These are phyloP conservation scores for Oreochromis niloticus DNA, from an alignment of 2,113 vertebrate species.

Conservation along the genomic window DNA sequence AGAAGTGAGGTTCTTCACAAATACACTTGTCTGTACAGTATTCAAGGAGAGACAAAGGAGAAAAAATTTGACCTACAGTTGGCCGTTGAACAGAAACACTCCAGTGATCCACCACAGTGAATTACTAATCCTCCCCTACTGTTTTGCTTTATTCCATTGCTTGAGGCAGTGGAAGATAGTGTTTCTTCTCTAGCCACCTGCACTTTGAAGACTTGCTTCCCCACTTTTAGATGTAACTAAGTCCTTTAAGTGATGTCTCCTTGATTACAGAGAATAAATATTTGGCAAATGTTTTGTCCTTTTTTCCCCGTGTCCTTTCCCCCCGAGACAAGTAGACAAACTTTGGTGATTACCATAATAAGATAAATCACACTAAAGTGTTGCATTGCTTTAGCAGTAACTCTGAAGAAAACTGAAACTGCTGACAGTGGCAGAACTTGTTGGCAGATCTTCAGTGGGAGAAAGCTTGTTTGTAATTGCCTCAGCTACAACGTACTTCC, in stretches of 20 bases:
- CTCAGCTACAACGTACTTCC: constrained; percentile 10
- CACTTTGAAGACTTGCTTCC: constrained; percentile 41
- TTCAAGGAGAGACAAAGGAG: neutral
- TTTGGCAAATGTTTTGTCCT: constrained; percentile 28
- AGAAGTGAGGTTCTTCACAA: neutral
- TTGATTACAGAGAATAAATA: constrained; percentile 50
- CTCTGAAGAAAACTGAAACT: constrained; percentile 51
- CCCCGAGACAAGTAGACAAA: constrained; percentile 27
- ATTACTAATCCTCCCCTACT: constrained; percentile 25
- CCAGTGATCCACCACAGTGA: neutral
- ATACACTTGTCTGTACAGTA: neutral
- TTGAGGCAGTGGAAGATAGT: constrained; percentile 2
- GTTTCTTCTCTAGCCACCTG: neutral
- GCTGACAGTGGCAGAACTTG: constrained; percentile 39
- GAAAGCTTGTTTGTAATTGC: constrained; percentile 50
- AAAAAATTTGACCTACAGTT: neutral
- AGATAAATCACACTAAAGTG: constrained; percentile 39
- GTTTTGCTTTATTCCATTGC: constrained; percentile 23
- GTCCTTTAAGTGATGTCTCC: constrained; percentile 34
- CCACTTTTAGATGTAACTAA: constrained; percentile 18
- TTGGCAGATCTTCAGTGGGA: constrained; percentile 49
- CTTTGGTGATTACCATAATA: constrained; percentile 59
- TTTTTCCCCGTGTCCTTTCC: neutral
- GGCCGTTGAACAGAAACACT: constrained; percentile 9
- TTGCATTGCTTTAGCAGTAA: constrained; percentile 25